These are phyloP conservation scores for Menura novaehollandiae DNA, from an alignment of 2,113 vertebrate species.

Conservation along the genomic window DNA sequence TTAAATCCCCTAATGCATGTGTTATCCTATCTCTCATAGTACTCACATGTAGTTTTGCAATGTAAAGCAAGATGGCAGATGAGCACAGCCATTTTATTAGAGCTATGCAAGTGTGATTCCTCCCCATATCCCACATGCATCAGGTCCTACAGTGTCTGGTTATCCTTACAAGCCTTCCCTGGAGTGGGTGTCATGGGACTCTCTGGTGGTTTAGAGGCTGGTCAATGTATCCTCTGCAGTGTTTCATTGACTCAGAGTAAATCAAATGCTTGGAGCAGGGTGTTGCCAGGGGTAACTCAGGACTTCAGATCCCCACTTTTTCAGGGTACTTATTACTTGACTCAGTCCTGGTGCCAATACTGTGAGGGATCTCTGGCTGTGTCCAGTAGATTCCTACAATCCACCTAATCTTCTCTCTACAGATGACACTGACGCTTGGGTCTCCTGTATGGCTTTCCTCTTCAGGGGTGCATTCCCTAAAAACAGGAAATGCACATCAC, in stretches of 20 bases:
- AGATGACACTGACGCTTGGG: background rate
- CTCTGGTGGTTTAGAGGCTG: background rate
- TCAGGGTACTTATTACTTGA: background rate
- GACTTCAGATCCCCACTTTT: background rate
- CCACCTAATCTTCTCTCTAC: background rate
- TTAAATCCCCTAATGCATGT: background rate
- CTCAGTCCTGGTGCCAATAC: background rate
- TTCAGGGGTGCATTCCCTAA: background rate
- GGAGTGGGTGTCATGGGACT: background rate
- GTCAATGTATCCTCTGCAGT: rapidly evolving
- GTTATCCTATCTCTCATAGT: background rate
- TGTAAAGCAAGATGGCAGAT: background rate
- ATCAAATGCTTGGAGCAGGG: background rate
- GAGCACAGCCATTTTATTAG: background rate
- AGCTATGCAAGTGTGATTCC: background rate
- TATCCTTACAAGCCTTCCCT: background rate
- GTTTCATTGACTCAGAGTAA: background rate
- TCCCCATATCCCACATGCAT: background rate
- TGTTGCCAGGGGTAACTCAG: background rate
- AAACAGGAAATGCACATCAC: background rate
- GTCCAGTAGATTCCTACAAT: background rate
- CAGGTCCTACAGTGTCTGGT: background rate
- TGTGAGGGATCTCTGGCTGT: background rate
- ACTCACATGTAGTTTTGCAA: background rate
- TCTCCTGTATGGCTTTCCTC: background rate